Base-by-base conservation (phyloP, 2,113 vertebrate genomes). In the Archocentrus centrarchus region DNA sequence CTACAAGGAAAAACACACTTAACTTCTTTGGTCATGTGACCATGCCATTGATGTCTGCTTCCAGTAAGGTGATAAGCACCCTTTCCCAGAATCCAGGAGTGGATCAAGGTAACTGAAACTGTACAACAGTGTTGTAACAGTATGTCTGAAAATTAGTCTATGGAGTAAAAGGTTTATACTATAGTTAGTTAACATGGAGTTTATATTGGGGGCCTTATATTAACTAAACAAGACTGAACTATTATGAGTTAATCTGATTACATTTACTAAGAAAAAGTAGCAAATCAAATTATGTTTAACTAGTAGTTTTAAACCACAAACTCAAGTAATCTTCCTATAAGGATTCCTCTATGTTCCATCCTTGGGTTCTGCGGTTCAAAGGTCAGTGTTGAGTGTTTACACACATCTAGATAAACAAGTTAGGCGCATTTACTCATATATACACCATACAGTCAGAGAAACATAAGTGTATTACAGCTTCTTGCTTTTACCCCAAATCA, bases 1-100 rank as follows among this genome's bases (percentile, higher is more conserved):
- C 41, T 35, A 70, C 44, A 81, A 91, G 91, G 88, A 93, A 90
- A 92, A 90, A 57, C 15, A 35, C 32, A 44, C 20, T 7, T 41
- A 27, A 27, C 62, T 73, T 37, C 37, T 59, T 18, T 30, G n/a
- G 68, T 79, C 92, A 93, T 15, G 14, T 94, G 93, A 91, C 86
- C 18, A 18, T 15, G 10, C 15, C 27, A 15, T 79, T 89, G 77
- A 62, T 27, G 13, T 55, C 47, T n/a, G 47, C 9, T 55, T 47
- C 13, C 27, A n/a, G 47, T 17, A 53, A 55, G 30, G 18, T 55
- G 47, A 55, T 55, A 73, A 73, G 68, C 18, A 9, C 68, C 1
- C 3, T 35, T 59, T 59, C 27, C 41, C 55, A 20, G 17, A 53
- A 60, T 47, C 37, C 47, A 35, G 15, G 13, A 30, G 39, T 30